phyloP scores from a whole-genome alignment of 2,113 vertebrate species.

The Gallinago paraguaiae region DNA sequence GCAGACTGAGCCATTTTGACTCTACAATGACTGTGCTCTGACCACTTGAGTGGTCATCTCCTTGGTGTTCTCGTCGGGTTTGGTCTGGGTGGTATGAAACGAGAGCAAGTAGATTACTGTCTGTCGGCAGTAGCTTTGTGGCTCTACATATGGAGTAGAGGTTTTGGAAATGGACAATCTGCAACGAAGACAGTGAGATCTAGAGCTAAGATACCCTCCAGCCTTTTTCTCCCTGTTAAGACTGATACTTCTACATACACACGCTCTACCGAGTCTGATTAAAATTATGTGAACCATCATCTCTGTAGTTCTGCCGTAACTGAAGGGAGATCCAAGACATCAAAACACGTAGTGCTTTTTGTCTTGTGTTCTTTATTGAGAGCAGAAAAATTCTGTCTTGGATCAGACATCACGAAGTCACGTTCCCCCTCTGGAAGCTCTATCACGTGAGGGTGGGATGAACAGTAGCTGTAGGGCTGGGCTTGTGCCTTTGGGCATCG shows the following conservation, averaged over 20 bases:
- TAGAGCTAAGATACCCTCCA: not conserved
- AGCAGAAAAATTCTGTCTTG: not conserved
- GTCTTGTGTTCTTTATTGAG: not conserved
- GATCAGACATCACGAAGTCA: not conserved
- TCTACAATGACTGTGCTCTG: not conserved
- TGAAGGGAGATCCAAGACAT: not conserved
- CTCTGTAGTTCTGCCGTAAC: not conserved
- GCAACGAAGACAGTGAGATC: not conserved
- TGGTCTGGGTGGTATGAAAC: not conserved
- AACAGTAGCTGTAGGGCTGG: not conserved
- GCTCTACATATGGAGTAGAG: not conserved
- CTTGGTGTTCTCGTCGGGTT: not conserved
- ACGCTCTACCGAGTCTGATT: rapidly evolving
- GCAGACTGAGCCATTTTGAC: not conserved
- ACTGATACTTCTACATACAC: not conserved
- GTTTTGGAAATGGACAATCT: not conserved
- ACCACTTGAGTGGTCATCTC: not conserved
- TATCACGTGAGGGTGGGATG: rapidly evolving
- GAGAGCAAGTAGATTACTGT: not conserved
- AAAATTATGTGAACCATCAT: not conserved
- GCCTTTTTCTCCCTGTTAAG: not conserved
- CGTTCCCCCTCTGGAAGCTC: not conserved
- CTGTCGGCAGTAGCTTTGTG: not conserved
- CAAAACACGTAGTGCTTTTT: not conserved
- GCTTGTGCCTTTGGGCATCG: not conserved